These are phyloP conservation scores for Drosophila pegasa DNA, from an alignment of 2,888 invertebrate species.

Conservation along the genomic window DNA sequence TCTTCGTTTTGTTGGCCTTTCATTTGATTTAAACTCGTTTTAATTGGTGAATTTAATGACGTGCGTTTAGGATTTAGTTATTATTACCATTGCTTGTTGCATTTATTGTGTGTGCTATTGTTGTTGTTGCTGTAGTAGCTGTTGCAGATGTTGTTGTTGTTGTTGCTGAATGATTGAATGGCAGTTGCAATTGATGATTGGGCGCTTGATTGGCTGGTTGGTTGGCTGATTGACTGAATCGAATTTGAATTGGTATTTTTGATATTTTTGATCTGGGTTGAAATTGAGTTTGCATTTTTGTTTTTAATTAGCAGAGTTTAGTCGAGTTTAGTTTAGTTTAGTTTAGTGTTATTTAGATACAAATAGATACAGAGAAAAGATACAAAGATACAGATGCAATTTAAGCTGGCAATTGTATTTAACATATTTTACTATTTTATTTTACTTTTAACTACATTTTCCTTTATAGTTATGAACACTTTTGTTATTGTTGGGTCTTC, in stretches of 20 bases:
- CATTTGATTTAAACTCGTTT: constrained; percentile 31
- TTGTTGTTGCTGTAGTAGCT: constrained; percentile 22
- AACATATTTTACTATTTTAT: constrained; percentile 45
- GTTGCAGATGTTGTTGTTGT: constrained; percentile 24
- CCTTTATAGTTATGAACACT: constrained; percentile 68
- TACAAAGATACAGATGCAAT: constrained; percentile 44
- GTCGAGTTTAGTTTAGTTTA: neutral
- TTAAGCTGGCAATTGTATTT: constrained; percentile 44
- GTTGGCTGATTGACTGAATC: constrained; percentile 58
- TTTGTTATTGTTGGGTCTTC: constrained; percentile 56
- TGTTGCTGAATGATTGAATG: constrained; percentile 60
- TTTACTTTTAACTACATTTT: constrained; percentile 45
- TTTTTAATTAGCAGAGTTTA: constrained; percentile 40
- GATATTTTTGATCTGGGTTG: constrained; percentile 42
- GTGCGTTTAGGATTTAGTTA: constrained; percentile 58
- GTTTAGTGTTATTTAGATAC: constrained; percentile 31
- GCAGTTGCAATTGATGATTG: constrained; percentile 74
- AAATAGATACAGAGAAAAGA: constrained; percentile 44
- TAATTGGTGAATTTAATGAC: constrained; percentile 59
- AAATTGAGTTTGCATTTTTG: constrained; percentile 60
- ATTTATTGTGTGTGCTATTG: constrained; percentile 40
- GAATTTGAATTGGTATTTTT: constrained; percentile 40
- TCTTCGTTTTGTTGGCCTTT: constrained; percentile 23
- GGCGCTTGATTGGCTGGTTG: constrained; percentile 66
- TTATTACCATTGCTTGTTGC: constrained; percentile 40